These are phyloP conservation scores for Synergus laeviventris DNA, from an alignment of 2,888 invertebrate species.

Conservation along the genomic window DNA sequence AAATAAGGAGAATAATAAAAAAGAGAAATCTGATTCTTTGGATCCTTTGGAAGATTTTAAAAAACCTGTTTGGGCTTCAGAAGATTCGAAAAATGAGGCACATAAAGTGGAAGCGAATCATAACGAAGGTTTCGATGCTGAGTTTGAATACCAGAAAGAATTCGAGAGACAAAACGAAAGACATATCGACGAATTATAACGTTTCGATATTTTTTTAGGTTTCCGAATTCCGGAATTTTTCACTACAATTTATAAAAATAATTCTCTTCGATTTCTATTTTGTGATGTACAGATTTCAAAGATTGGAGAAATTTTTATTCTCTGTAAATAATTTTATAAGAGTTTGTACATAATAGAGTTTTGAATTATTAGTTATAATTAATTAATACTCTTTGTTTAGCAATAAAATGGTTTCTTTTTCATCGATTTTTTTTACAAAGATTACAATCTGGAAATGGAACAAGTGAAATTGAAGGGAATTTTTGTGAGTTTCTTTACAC, in stretches of 20 bases:
- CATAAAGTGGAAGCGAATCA: background rate
- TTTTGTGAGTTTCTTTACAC: background rate
- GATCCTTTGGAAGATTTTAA: background rate
- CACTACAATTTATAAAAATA: background rate
- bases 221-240: background rate
- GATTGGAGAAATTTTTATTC: background rate
- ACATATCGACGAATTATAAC: constrained; percentile 10
- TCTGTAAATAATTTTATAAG: constrained; percentile 2
- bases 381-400: background rate
- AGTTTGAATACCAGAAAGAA: background rate
- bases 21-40: background rate
- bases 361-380: background rate
- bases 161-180: background rate
- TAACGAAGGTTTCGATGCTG: background rate
- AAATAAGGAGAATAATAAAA: background rate
- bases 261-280: background rate
- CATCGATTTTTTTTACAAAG: background rate
- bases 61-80: background rate
- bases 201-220: background rate
- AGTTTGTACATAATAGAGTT: constrained; percentile 1
- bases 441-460: background rate
- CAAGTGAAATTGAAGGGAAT: background rate
- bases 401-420: background rate
- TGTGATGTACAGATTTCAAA: constrained; percentile 8
- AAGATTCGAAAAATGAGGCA: background rate